Conservation (phyloP, 2,113 vertebrate species). For the Abramis brama region DNA sequence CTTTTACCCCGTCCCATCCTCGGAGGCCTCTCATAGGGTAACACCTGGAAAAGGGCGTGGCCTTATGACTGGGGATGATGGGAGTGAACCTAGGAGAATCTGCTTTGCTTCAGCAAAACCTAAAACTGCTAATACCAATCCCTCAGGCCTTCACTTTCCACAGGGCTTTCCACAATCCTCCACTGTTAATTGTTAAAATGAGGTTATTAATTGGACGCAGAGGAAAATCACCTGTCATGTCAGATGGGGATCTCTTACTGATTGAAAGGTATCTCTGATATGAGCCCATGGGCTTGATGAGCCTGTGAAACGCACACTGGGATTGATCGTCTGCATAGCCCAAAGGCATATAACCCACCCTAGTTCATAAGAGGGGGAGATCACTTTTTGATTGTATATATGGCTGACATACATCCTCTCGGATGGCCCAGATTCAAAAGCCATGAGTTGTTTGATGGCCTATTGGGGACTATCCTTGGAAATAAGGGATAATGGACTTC, state of each 20-base stretch:
- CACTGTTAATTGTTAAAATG: conserved; percentile 80
- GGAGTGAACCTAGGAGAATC: conserved; percentile 32
- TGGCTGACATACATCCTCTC: conserved; percentile 74
- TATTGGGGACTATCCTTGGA: conserved; percentile 37
- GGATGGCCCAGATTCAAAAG: conserved; percentile 71
- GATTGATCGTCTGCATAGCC: conserved; percentile 66
- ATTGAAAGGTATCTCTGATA: conserved; percentile 81
- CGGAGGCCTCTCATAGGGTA: conserved; percentile 39
- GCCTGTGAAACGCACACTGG: conserved; percentile 61
- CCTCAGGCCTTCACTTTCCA: conserved; percentile 35
- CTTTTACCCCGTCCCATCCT: conserved; percentile 45
- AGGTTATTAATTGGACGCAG: conserved; percentile 78
- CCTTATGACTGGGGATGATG: conserved; percentile 42
- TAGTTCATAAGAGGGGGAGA: conserved; percentile 52
- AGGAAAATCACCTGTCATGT: conserved; percentile 78
- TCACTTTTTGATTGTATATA: conserved; percentile 59
- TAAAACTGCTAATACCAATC: conserved; percentile 12
- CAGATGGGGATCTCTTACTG: conserved; percentile 70
- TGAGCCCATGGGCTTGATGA: conserved; percentile 63
- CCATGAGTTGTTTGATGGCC: conserved; percentile 62
- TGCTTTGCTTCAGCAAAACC: conserved; percentile 31
- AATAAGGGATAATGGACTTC: conserved; percentile 51
- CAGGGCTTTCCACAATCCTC: conserved; percentile 64
- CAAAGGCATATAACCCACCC: conserved; percentile 66
- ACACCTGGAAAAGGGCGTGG: conserved; percentile 53